Base-by-base conservation (phyloP, 1,140 invertebrate genomes). In the Hyles euphorbiae region DNA sequence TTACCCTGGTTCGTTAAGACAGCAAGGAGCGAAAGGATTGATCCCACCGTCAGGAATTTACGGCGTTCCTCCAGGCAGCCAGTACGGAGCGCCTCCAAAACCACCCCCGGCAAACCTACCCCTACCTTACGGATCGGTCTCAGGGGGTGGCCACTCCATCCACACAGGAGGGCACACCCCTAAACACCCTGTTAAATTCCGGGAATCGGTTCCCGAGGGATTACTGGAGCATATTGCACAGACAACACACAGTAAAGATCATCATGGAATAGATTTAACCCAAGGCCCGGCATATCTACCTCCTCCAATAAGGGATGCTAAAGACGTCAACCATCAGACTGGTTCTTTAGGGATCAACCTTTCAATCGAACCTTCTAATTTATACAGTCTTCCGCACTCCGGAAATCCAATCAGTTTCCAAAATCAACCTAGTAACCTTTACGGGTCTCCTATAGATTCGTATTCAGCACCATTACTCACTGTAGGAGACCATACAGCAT, bases 121-220 rank as follows among this genome's bases (percentile, higher is more conserved):
- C 6, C 70, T 90, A 36, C 83, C 84, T 9, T 90, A 89, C 46
- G 88, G 88, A 7, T 64, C 74, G 6, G 76, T 84, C 56, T 87
- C 89, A 0, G 86, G 88, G 53, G 80, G 89, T 0, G 78, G 83
- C 3, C 80, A 87, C 34, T 87, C 81, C 0, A 72, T 83, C 3
- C 83, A 89, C 40, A 87, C 83, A 2, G 87, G 87, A 10, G 84
- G 74, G 9, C 76, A 76, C 8, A 81, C 87, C 46, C 92, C 93
- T 2, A 90, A 89, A 77, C 82, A 89, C 36, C 92, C 92, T 0
- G 90, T 94, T 5, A 91, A 93, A 68, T 95, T 94, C 72, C 90
- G 93, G 54, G 93, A 94, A 34, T 91, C 92, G 1, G 92, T 95
- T 2, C 94, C 94, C 3, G 83, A 87, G 51, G 93, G 93, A 2